Evolutionary conservation across 2,888 invertebrate genomes (phyloP).

Genomic region (Camponotus fellah): DNA sequence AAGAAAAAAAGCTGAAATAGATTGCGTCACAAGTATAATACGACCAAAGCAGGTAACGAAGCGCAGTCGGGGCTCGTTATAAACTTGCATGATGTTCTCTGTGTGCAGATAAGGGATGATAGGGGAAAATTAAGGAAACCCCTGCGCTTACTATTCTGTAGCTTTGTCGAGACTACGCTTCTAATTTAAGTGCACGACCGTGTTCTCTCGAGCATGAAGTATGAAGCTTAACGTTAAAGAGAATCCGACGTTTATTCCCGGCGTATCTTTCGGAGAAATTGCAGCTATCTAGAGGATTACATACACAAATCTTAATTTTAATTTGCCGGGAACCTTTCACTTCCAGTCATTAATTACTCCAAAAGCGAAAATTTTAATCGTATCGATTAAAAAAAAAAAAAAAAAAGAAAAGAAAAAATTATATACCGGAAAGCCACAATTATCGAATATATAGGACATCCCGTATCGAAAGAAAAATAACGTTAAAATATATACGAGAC

Average conservation of each 20-base stretch:
- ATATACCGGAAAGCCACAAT: not conserved
- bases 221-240: conserved; percentile 30
- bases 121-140: conserved; percentile 48
- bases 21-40: conserved; percentile 34
- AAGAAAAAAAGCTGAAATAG: conserved; percentile 30
- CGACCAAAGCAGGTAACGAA: conserved; percentile 41
- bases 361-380: not conserved
- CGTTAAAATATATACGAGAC: not conserved
- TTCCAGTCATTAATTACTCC: not conserved
- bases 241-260: conserved; percentile 32
- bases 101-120: conserved; percentile 45
- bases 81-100: conserved; percentile 44
- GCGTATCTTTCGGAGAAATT: conserved; percentile 39
- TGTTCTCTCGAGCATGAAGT: conserved; percentile 55
- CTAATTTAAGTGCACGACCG: conserved; percentile 58
- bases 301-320: not conserved
- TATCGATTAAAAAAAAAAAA: no score
- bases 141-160: conserved; percentile 37
- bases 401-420: no score
- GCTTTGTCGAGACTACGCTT: conserved; percentile 47
- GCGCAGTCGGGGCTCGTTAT: conserved; percentile 40
- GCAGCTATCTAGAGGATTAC: conserved; percentile 29
- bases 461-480: not conserved
- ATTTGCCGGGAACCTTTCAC: not conserved
- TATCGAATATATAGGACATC: not conserved